Evolutionary conservation across 1,140 invertebrate genomes (phyloP), one percentile per base, ranked within the genome.

Genomic region (Pseudomyrmex dendroicus): DNA sequence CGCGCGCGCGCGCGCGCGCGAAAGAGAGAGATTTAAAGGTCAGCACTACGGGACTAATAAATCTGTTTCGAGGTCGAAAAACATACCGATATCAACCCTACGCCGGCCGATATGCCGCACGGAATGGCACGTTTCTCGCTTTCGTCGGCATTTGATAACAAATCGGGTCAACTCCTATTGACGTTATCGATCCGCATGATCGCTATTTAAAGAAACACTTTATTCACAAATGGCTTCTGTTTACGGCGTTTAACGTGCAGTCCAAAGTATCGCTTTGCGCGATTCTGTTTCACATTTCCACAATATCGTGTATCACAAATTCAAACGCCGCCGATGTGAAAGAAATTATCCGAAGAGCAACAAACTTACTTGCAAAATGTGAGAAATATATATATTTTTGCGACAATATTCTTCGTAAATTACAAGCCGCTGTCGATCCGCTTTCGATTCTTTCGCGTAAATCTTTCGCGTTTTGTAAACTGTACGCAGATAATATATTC

Each of bases 31-130:
- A 70, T 80, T 80, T 80, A 80, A 80, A 80, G 76, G 66, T 80
- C 76, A 80, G n/a, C 56, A 13, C 76, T 72, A 80, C 54, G 66
- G 66, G 76, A 80, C 72, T 80, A 80, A 80, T 80, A 80, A 80
- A 80, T 80, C 76, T 80, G 54, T 61, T 59, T 72, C 76, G 76
- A 72, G 66, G 76, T 80, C 66, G 22, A 80, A 80, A 78, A 80
- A 80, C 64, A 80, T 54, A 80, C 66, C 35, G 76, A 50, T 80
- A 80, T 80, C 76, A 59, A 35, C 35, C 12, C 52, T 20, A 72
- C 59, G 54, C n/a, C 35, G 35, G 5, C 68, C 44, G 76, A 80
- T 80, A 80, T 50, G 44, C 76, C 46, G 66, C 54, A 70, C 76
- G 66, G 35, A 80, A 72, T n/a, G 50, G 62, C 50, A n/a, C 54